Evolutionary conservation across 2,113 vertebrate species (phyloP), one percentile per base, ranked within the genome.

Genomic region (Ailuropoda melanoleuca): DNA sequence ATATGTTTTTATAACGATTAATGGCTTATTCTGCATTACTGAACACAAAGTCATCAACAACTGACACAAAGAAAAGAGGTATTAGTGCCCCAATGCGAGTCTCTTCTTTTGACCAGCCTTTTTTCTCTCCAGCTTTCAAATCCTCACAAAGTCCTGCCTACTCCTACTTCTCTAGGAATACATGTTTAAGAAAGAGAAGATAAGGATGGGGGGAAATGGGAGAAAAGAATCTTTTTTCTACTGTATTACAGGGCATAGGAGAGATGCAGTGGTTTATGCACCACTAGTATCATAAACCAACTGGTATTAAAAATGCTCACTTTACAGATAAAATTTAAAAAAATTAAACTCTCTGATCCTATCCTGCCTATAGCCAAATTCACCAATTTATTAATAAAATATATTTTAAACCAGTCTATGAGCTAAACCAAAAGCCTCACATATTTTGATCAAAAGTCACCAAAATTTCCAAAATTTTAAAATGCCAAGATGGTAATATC

Each of bases 1-100:
- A 97, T 98, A 96, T 97, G 93, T 97, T 97, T 96, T 98, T 93
- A 98, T 98, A 96, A 90, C 96, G 97, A 98, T 98, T 98, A 98
- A 98, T 95, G 95, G 96, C 86, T 97, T 98, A 97, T 93, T 88
- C 46, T 37, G 95, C 94, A 98, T 98, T 97, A 98, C 90, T 56
- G 77, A 77, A 97, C 95, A 88, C 97, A 97, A 90, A 87, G 70
- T 82, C 26, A 58, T 53, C 23, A 64, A 82, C 43, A 77, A 60
- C 0, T 81, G 43, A 77, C 48, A 70, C 84, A 92, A 85, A 90
- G 37, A 70, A 86, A 80, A 93, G 34, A 26, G 37, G 13, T 90
- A 80, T 81, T 62, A 90, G 70, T 34, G 55, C 55, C 85, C 70
- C 24, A 46, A 9, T 34, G 50, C 55, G 23, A 90, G 50, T 75